Evolutionary conservation across 2,888 invertebrate species (phyloP).

Genomic region (Pammene aurita): DNA sequence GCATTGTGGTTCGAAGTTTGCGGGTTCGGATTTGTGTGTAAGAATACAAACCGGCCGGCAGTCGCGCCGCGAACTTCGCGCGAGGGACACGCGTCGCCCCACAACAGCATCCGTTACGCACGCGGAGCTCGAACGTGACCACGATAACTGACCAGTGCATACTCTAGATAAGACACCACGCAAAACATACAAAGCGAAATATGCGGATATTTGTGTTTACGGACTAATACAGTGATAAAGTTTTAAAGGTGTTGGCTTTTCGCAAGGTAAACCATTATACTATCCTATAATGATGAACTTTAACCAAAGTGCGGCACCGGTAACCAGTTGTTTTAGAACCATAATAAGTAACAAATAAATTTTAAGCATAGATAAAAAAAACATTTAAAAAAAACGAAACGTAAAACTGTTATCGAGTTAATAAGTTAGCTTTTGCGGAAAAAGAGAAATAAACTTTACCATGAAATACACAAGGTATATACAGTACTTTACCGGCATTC

Average conservation of each 20-base stretch:
- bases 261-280: slow-evolving; percentile 79
- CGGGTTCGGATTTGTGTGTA: slow-evolving; percentile 47
- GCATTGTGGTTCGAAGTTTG: slow-evolving; percentile 80
- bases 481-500: background rate
- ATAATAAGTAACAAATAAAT: background rate
- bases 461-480: background rate
- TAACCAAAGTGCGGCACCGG: slow-evolving; percentile 56
- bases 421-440: no score
- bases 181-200: slow-evolving; percentile 53
- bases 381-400: background rate
- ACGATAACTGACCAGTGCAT: slow-evolving; percentile 76
- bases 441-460: background rate
- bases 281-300: slow-evolving; percentile 72
- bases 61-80: slow-evolving; percentile 70
- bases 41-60: slow-evolving; percentile 45
- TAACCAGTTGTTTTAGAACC: slow-evolving; percentile 24
- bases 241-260: slow-evolving; percentile 63
- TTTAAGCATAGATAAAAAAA: background rate
- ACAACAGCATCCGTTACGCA: slow-evolving; percentile 50
- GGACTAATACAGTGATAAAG: slow-evolving; percentile 58
- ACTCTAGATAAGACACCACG: slow-evolving; percentile 65
- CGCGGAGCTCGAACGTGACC: slow-evolving; percentile 68
- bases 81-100: slow-evolving; percentile 61
- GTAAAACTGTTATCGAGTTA: background rate
- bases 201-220: slow-evolving; percentile 61